These are phyloP conservation scores for Pseudolaguvia tuberculata DNA, from an alignment of 2,113 vertebrate species.

Conservation along the genomic window DNA sequence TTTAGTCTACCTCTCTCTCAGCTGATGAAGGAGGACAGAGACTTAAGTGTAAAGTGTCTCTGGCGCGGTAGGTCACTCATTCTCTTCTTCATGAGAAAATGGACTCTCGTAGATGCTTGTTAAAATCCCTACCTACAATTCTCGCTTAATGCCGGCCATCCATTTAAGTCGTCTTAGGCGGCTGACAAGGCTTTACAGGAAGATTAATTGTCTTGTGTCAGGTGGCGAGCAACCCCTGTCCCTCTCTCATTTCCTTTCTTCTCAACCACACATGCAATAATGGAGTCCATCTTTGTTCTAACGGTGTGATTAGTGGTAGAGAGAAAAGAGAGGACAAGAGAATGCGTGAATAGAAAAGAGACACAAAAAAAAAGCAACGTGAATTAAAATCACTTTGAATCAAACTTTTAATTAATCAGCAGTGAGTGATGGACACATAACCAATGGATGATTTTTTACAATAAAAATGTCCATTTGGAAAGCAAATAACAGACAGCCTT, in stretches of 20 bases:
- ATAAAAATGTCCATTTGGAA: neutral
- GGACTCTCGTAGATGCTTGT: conserved; percentile 99
- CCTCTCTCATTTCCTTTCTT: conserved; percentile 98
- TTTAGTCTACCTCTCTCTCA: conserved; percentile 32
- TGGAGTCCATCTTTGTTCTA: conserved; percentile 96
- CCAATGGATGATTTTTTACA: conserved; percentile 57
- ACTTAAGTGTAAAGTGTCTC: conserved; percentile 95
- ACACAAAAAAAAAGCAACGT: conserved; percentile 42
- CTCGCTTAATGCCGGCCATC: conserved; percentile 98
- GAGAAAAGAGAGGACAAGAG: conserved; percentile 46
- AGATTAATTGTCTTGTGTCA: conserved; percentile 99
- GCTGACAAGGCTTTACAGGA: conserved; percentile 98
- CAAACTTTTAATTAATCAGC: conserved; percentile 69
- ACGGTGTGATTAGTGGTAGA: conserved; percentile 84
- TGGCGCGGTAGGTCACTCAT: conserved; percentile 93
- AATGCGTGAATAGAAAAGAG: conserved; percentile 33
- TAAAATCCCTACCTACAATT: conserved; percentile 99
- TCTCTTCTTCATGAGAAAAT: conserved; percentile 99
- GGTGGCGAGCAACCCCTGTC: conserved; percentile 94
- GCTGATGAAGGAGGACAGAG: conserved; percentile 76
- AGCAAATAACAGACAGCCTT: conserved; percentile 44
- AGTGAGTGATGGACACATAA: conserved; percentile 53
- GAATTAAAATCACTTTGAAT: conserved; percentile 60
- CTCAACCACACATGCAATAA: conserved; percentile 94
- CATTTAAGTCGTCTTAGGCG: conserved; percentile 97